Conservation (phyloP, 2,888 invertebrate genomes). For the Cerceris ruficornis region DNA sequence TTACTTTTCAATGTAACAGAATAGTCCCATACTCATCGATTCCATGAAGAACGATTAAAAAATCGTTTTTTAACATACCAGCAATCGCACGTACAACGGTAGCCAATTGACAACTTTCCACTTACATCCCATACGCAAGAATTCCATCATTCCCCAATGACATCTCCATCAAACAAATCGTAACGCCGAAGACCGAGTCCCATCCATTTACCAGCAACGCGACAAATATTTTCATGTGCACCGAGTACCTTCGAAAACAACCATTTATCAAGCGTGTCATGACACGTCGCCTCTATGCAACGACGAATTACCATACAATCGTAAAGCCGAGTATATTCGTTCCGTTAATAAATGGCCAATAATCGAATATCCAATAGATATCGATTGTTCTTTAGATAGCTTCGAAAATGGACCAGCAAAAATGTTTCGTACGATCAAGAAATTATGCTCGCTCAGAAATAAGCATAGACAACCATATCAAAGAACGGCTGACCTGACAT, state of each 20-base stretch:
- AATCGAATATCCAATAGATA: constrained; percentile 27
- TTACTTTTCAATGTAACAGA: no score
- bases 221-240: constrained; percentile 4
- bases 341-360: constrained; percentile 21
- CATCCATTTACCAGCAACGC: neutral
- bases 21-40: no score
- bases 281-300: constrained; percentile 20
- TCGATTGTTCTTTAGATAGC: constrained; percentile 15
- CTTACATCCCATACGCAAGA: no score
- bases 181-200: neutral
- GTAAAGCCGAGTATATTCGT: constrained; percentile 8
- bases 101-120: no score
- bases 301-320: constrained; percentile 46
- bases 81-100: no score
- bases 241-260: neutral
- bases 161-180: no score
- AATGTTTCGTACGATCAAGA: constrained; percentile 19
- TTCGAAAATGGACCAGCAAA: constrained; percentile 2
- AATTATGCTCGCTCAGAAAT: constrained; percentile 15
- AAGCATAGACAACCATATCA: constrained; percentile 32
- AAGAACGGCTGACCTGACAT: constrained; percentile 71
- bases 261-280: neutral
- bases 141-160: no score
- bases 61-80: no score
- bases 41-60: no score